Evolutionary conservation across 2,888 invertebrate species (phyloP), one percentile per base, ranked within the genome.

Genomic region (Volucella zonaria): DNA sequence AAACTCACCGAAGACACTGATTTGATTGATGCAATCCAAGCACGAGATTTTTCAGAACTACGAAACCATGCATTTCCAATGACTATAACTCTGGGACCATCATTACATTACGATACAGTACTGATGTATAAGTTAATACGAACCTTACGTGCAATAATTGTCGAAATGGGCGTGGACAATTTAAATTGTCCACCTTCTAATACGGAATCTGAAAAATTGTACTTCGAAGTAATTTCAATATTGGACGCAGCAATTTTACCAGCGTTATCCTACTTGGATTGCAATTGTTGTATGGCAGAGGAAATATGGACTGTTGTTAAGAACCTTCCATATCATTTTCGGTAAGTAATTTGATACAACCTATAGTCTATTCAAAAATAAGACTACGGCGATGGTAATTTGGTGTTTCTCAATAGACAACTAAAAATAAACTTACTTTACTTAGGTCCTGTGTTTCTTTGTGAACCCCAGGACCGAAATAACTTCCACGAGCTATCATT

Each of bases 261-360:
- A 0, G 95, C 98, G 0, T 93, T 99, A 23, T 97, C 98, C 0
- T 95, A 98, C 88, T 94, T 98, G 93, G 97, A 98, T 87, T 96
- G 96, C 88, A 99, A 99, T 92, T 98, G 98, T 90, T 97, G 98
- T 88, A 95, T 99, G 91, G 96, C 98, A 3, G 99, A 99, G 91
- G 98, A 99, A 92, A 94, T 99, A 82, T 99, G 99, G 96, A 95
- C 95, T 59, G 94, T 99, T 62, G 92, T 98, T 15, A 96, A 96
- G 90, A 92, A 95, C 62, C 97, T 96, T 92, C 97, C 97, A 0
- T 97, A 98, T 91, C 96, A 97, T 88, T 95, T 94, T 92, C 90
- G 92, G 83, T 89, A 87, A 94, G 96, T 45, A 52, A 10, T n/a
- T 38, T 49, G 12, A 3, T 67, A 8, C n/a, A 54, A n/a, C 4